A percentile compares a stretch with the other conserved stretches of the same genome.
These are phyloP conservation scores for Polypterus bichir DNA, from an alignment of 2,113 vertebrate species.

Conservation along the genomic window DNA sequence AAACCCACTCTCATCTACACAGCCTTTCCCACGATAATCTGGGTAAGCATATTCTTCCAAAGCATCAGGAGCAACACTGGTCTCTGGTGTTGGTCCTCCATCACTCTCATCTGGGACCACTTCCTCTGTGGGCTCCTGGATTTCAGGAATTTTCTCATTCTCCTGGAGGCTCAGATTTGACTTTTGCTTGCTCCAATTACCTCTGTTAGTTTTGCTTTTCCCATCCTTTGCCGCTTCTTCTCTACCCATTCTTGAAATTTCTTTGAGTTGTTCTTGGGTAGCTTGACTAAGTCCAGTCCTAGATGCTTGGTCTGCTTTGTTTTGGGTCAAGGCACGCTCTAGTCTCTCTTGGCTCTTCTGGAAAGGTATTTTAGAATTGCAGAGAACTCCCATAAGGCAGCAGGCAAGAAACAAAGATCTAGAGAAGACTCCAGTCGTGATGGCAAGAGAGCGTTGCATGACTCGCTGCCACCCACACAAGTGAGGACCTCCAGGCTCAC, in stretches of 20 bases:
- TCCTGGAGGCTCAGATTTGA: constrained; percentile 50
- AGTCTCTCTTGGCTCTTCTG: constrained; percentile 49
- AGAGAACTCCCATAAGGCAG: constrained; percentile 69
- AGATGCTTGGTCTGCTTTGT: constrained; percentile 59
- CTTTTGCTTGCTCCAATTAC: constrained; percentile 50
- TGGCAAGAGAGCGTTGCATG: constrained; percentile 73
- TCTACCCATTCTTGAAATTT: constrained; percentile 54
- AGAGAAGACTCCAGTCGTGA: constrained; percentile 72
- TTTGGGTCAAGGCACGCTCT: constrained; percentile 52
- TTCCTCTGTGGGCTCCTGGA: constrained; percentile 53
- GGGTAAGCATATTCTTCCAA: constrained; percentile 87
- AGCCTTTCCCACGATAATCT: constrained; percentile 93
- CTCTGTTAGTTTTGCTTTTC: constrained; percentile 55
- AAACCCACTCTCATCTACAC: constrained; percentile 94
- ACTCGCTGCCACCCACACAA: constrained; percentile 74
- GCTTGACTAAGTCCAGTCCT: constrained; percentile 45
- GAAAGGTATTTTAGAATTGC: constrained; percentile 67
- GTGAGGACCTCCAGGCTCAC: constrained; percentile 68
- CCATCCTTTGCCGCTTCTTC: constrained; percentile 48
- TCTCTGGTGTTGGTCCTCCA: constrained; percentile 55
- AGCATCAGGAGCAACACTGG: constrained; percentile 56
- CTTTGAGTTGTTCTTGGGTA: constrained; percentile 49
- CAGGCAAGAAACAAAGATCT: constrained; percentile 75
- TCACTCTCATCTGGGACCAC: constrained; percentile 50
- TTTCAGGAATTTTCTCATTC: constrained; percentile 33